Conservation (phyloP, 1,140 invertebrate genomes). For the Panagrolaimus sp. region DNA sequence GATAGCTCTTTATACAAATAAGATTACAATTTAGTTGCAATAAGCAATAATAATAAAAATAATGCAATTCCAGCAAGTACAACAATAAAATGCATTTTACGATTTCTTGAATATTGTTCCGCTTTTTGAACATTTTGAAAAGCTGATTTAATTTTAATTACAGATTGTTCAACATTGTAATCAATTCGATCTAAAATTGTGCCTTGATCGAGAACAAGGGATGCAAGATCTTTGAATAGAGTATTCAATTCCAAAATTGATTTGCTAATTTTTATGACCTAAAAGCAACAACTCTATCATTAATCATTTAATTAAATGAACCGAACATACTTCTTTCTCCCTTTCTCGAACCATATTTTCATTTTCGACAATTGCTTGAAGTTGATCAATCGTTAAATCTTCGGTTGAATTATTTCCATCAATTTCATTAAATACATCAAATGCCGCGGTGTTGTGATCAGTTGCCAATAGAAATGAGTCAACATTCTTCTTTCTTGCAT, state of each 20-base stretch:
- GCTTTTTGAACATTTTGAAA: constrained; percentile 62
- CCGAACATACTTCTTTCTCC: constrained; percentile 58
- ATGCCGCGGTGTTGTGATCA: constrained; percentile 21
- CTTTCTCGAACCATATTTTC: constrained; percentile 59
- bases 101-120: constrained; percentile 62
- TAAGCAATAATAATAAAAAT: constrained; percentile 61
- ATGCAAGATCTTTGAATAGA: constrained; percentile 60
- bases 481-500: constrained; percentile 36
- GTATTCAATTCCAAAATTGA: constrained; percentile 48
- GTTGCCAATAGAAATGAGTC: constrained; percentile 37
- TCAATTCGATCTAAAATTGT: constrained; percentile 63
- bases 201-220: constrained; percentile 63
- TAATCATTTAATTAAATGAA: not conserved
- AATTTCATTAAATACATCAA: constrained; percentile 12
- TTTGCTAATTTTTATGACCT: constrained; percentile 51
- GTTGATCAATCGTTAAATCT: constrained; percentile 55
- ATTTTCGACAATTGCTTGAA: constrained; percentile 62
- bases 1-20: not conserved
- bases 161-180: constrained; percentile 63
- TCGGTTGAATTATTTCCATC: constrained; percentile 20
- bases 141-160: constrained; percentile 61
- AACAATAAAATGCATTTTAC: constrained; percentile 63
- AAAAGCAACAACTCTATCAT: constrained; percentile 3
- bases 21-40: constrained; percentile 61
- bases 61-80: constrained; percentile 61